Conservation (phyloP, 2,797 vertebrate genomes). For the Onychomys arenicola region DNA sequence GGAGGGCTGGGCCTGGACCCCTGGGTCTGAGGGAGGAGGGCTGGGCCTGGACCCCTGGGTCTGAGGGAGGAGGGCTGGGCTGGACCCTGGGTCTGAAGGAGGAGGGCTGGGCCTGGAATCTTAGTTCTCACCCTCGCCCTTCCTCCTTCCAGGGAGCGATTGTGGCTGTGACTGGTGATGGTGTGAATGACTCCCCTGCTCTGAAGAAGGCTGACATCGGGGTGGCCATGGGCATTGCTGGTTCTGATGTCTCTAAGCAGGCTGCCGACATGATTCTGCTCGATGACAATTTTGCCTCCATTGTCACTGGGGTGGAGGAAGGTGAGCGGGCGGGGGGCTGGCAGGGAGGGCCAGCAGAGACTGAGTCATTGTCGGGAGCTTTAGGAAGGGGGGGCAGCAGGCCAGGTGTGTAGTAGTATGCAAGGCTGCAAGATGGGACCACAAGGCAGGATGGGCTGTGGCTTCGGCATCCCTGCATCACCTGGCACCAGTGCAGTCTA, state of each 20-base stretch:
- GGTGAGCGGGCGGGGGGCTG: slow-evolving; percentile 86
- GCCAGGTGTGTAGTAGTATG: neutral
- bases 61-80: neutral
- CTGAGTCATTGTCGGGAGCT: neutral
- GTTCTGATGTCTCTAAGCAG: slow-evolving; percentile 97
- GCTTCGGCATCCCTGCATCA: rapidly evolving
- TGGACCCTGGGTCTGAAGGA: neutral
- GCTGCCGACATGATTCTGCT: slow-evolving; percentile 97
- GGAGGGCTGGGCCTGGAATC: neutral
- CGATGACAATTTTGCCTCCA: slow-evolving; percentile 97
- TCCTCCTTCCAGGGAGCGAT: slow-evolving; percentile 91
- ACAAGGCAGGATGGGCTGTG: rapidly evolving
- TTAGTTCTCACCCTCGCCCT: neutral
- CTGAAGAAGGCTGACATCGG: slow-evolving; percentile 97
- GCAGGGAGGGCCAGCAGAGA: neutral
- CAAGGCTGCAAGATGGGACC: rapidly evolving
- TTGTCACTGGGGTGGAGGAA: slow-evolving; percentile 96
- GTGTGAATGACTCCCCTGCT: slow-evolving; percentile 96
- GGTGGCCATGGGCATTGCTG: slow-evolving; percentile 97
- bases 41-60: neutral
- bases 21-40: neutral
- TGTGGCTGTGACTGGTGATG: slow-evolving; percentile 96
- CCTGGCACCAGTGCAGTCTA: neutral
- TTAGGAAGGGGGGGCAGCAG: neutral
- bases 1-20: neutral